phyloP scores from a whole-genome alignment of 2,888 invertebrate genomes.

The Drosophila borborema region DNA sequence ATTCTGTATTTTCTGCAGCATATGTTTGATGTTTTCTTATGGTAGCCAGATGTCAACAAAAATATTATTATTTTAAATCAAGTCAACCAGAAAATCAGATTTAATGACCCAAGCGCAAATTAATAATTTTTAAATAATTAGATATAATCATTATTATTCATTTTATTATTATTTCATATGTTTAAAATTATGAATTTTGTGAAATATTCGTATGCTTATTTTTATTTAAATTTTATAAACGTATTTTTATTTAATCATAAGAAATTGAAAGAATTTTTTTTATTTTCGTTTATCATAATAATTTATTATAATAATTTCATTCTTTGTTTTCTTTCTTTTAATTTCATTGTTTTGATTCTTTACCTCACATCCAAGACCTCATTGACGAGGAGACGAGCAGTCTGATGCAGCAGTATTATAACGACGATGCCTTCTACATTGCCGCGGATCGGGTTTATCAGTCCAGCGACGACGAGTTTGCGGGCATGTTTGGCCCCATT shows the following conservation, averaged over 20 bases:
- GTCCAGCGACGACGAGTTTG: conserved; percentile 84
- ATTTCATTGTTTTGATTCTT: conserved; percentile 35
- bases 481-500: conserved; percentile 84
- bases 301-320: conserved; percentile 9
- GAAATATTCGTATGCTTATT: too few relatives aligned
- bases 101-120: too few relatives aligned
- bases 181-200: too few relatives aligned
- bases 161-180: too few relatives aligned
- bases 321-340: conserved; percentile 22
- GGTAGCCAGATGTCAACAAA: too few relatives aligned
- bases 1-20: neutral
- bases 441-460: conserved; percentile 84
- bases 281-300: neutral
- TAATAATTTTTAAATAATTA: too few relatives aligned
- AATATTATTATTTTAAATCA: too few relatives aligned
- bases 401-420: conserved; percentile 84
- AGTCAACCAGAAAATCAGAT: too few relatives aligned
- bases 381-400: conserved; percentile 83
- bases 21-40: neutral
- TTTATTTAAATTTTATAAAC: too few relatives aligned
- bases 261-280: neutral
- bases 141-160: too few relatives aligned
- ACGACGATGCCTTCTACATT: conserved; percentile 84
- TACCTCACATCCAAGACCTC: conserved; percentile 65
- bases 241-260: conserved; percentile 2